A percentile compares a stretch with the other conserved stretches of the same genome.
phyloP scores from a whole-genome alignment of 2,113 vertebrate genomes.

The Calypte anna region DNA sequence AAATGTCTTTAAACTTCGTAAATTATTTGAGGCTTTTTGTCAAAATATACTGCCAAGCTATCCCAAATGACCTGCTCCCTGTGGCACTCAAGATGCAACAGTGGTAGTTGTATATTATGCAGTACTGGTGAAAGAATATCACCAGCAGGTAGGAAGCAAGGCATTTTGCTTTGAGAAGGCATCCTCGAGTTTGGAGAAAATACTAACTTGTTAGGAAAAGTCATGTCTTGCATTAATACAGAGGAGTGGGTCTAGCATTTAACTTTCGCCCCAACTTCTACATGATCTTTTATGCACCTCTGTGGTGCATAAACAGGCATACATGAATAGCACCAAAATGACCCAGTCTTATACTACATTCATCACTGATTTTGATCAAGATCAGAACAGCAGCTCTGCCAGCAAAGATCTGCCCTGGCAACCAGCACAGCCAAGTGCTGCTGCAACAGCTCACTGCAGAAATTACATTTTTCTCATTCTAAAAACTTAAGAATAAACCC shows the following conservation, averaged over 20 bases:
- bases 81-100: background rate
- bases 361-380: background rate
- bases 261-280: background rate
- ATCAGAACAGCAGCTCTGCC: background rate
- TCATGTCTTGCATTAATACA: background rate
- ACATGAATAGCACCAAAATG: background rate
- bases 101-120: background rate
- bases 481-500: background rate
- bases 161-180: background rate
- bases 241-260: fast-evolving
- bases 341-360: background rate
- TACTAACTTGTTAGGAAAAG: background rate
- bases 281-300: background rate
- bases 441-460: background rate
- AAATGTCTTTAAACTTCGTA: background rate
- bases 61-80: background rate
- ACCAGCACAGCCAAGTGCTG: background rate
- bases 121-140: background rate
- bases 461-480: background rate
- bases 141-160: background rate
- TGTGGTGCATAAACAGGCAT: background rate
- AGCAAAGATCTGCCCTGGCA: background rate
- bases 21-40: background rate
- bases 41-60: background rate
- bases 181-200: background rate